Conservation (phyloP, 2,113 vertebrate species). For the Neodontobutis hainanensis region DNA sequence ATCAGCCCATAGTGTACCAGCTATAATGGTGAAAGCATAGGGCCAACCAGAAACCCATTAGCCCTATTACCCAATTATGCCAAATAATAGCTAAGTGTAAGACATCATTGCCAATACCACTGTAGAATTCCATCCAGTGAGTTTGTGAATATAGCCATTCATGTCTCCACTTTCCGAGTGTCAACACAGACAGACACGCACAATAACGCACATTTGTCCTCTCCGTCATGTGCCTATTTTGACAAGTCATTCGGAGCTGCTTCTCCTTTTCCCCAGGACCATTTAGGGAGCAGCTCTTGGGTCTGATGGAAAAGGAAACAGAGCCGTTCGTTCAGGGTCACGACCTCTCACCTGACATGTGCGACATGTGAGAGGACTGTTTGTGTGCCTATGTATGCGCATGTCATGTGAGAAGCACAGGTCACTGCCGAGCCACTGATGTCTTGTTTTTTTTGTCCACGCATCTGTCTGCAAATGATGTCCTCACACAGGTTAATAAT, state of each 20-base stretch:
- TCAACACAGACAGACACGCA: slow-evolving; percentile 32
- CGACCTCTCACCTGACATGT: slow-evolving; percentile 59
- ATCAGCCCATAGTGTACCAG: slow-evolving; percentile 18
- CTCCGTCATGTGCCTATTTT: slow-evolving; percentile 34
- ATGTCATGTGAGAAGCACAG: slow-evolving; percentile 28
- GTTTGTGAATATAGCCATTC: slow-evolving; percentile 57
- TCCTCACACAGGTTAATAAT: background rate
- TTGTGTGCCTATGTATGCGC: slow-evolving; percentile 17
- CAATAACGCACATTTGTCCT: slow-evolving; percentile 15
- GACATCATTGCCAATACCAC: slow-evolving; percentile 39
- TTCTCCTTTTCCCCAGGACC: slow-evolving; percentile 43
- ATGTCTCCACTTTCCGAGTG: slow-evolving; percentile 44
- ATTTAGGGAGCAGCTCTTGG: slow-evolving; percentile 31
- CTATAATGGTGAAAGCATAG: slow-evolving; percentile 49
- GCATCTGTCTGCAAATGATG: slow-evolving; percentile 21
- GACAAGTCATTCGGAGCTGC: slow-evolving; percentile 23
- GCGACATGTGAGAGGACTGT: slow-evolving; percentile 40
- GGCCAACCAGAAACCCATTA: slow-evolving; percentile 59
- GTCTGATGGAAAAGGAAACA: slow-evolving; percentile 54
- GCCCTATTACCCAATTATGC: slow-evolving; percentile 73
- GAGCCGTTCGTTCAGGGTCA: slow-evolving; percentile 57
- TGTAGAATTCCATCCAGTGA: slow-evolving; percentile 12
- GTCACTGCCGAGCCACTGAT: slow-evolving; percentile 38
- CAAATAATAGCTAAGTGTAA: slow-evolving; percentile 69
- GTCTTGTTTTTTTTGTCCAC: slow-evolving; percentile 32